Evolutionary conservation across 2,113 vertebrate genomes (phyloP).

Genomic region (Psittacus erithacus): DNA sequence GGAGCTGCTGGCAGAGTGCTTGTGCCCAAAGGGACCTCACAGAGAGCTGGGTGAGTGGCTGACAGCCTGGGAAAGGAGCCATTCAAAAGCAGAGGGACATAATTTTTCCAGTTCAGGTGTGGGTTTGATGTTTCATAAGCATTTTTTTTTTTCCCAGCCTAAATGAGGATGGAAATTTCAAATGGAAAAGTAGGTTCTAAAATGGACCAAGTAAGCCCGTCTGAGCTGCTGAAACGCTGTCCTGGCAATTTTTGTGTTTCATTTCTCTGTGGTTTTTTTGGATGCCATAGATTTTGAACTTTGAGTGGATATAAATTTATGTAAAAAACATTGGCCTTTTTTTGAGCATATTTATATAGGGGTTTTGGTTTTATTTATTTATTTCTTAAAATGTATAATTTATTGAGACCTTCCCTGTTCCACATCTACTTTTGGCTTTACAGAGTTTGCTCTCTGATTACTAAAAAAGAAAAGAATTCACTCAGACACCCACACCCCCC

Average conservation of each 20-base stretch:
- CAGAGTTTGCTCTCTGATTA: not conserved
- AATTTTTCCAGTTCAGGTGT: conserved; percentile 26
- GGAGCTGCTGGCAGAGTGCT: not conserved
- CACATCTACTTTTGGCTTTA: not conserved
- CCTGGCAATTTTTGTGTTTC: not conserved
- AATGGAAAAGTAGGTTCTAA: not conserved
- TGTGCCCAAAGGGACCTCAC: not conserved
- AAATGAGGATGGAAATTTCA: not conserved
- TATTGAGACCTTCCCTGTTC: not conserved
- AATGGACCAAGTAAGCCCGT: not conserved
- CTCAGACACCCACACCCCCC: not conserved
- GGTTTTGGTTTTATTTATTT: rapidly evolving
- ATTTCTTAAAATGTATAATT: not conserved
- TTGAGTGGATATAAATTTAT: not conserved
- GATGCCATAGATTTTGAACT: not conserved
- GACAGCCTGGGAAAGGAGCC: conserved; percentile 16
- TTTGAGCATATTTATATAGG: not conserved
- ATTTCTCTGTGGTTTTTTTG: not conserved
- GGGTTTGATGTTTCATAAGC: not conserved
- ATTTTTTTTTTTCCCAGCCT: not conserved
- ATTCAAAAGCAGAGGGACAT: conserved; percentile 7
- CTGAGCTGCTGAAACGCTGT: not conserved
- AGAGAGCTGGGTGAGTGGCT: not conserved
- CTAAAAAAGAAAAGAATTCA: not conserved
- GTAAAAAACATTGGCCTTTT: not conserved